These are phyloP conservation scores for Aphrophora alni DNA, from an alignment of 2,888 invertebrate genomes.

Conservation along the genomic window DNA sequence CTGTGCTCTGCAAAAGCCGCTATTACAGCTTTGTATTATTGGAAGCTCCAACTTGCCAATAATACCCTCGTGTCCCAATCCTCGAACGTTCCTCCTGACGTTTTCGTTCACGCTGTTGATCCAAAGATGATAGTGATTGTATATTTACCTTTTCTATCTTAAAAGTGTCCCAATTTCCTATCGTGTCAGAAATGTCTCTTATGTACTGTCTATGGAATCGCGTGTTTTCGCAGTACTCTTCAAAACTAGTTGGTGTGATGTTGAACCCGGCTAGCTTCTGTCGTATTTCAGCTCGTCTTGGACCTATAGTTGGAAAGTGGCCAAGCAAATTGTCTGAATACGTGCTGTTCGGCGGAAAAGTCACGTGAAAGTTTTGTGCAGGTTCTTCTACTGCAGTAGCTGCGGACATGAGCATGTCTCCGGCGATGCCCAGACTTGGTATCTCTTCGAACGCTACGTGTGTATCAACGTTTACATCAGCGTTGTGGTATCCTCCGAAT, in stretches of 20 bases:
- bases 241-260: constrained; percentile 47
- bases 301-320: constrained; percentile 47
- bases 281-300: constrained; percentile 46
- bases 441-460: constrained; percentile 53
- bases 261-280: constrained; percentile 47
- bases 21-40: no score
- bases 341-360: constrained; percentile 45
- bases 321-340: constrained; percentile 49
- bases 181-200: no score
- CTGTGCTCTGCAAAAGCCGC: no score
- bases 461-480: constrained; percentile 46
- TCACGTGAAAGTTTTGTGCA: constrained; percentile 51
- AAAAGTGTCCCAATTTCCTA: no score
- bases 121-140: no score
- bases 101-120: no score
- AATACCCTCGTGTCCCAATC: no score
- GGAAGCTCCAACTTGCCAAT: no score
- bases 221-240: constrained; percentile 47
- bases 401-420: constrained; percentile 54
- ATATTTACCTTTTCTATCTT: no score
- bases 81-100: no score
- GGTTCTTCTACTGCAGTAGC: constrained; percentile 51
- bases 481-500: constrained; percentile 53
- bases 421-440: constrained; percentile 52
- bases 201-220: constrained; percentile 48